Conservation (phyloP, 1,140 invertebrate genomes). For the Pseudobourletiella spinata region DNA sequence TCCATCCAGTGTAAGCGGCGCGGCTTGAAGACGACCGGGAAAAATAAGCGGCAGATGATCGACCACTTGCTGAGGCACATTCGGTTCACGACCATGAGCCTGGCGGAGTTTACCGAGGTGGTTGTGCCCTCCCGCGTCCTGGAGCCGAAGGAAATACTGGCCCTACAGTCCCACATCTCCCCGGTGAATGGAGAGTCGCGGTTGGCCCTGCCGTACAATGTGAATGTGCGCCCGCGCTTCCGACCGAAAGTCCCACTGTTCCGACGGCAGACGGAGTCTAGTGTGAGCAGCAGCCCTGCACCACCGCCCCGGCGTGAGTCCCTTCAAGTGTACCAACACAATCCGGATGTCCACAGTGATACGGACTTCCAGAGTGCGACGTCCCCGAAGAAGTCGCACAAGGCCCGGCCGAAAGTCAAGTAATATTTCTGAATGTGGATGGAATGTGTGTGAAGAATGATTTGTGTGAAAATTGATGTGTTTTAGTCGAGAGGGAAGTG, state of each 20-base stretch:
- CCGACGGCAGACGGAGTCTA: background rate
- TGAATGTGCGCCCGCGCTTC: background rate
- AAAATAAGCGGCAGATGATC: slow-evolving; percentile 24
- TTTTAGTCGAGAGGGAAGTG: too few relatives aligned
- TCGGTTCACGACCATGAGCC: slow-evolving; percentile 20
- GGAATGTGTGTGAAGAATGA: too few relatives aligned
- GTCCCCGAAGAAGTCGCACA: background rate
- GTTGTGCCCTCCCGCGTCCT: slow-evolving; percentile 23
- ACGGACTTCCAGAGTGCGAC: background rate
- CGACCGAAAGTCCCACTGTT: background rate
- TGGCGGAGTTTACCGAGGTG: slow-evolving; percentile 8
- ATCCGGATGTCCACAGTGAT: too few relatives aligned
- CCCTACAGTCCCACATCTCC: background rate
- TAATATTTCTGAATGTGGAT: too few relatives aligned
- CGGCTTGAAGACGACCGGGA: slow-evolving; percentile 19
- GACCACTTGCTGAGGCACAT: slow-evolving; percentile 24
- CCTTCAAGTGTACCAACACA: too few relatives aligned
- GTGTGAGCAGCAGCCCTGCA: too few relatives aligned
- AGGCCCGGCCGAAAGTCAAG: background rate
- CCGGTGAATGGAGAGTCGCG: background rate
- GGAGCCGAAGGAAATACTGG: slow-evolving; percentile 16
- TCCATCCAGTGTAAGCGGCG: slow-evolving; percentile 13
- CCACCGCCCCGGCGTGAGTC: too few relatives aligned
- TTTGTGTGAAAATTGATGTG: too few relatives aligned
- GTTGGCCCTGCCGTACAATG: background rate